Base-by-base conservation (phyloP, 2,888 invertebrate species). In the Pecten maximus region DNA sequence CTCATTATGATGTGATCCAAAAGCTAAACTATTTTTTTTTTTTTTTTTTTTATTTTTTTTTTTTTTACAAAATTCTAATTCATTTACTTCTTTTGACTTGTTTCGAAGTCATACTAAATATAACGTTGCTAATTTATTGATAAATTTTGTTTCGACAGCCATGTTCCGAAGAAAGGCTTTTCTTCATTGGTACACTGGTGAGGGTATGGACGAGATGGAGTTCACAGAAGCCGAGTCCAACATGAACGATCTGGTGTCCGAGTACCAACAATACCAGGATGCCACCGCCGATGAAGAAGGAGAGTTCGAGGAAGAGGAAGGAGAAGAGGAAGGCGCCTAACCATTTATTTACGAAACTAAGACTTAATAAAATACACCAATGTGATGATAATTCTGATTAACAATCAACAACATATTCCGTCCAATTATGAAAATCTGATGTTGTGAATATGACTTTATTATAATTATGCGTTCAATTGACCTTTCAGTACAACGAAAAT, bases 171-270 rank as follows among this genome's bases (percentile, higher is more conserved):
- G 99, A 95, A 99, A 99, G 97, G 99, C 99, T 96, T 99, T 99
- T 98, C 98, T 99, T 97, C 99, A 99, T 97, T 99, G 99, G 99
- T 99, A 99, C 97, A 99, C 99, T 23, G 99, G 99, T 90, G 99
- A 99, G 97, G 99, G 99, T 92, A 99, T 99, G 99, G 99, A 99
- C 97, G 99, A 99, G 97, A 98, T 99, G 98, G 99, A 99, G 97
- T 99, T 99, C 97, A 98, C 98, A 91, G 99, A 99, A 96, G 99
- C 99, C 0, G 99, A 99, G 97, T 98, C 98, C 96, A 99, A 99
- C 97, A 98, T 99, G 97, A 99, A 97, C 98, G 97, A 97, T 95
- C 92, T 96, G 94, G 96, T 96, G 60, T 96, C 96, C 87, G 97
- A 97, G 93, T 97, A 97, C 95, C 96, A 96, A 92, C 96, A 96